A percentile compares a stretch with the other conserved stretches of the same genome.
Evolutionary conservation across 1,140 invertebrate genomes (phyloP).

Genomic region (Muscidifurax raptorellus): DNA sequence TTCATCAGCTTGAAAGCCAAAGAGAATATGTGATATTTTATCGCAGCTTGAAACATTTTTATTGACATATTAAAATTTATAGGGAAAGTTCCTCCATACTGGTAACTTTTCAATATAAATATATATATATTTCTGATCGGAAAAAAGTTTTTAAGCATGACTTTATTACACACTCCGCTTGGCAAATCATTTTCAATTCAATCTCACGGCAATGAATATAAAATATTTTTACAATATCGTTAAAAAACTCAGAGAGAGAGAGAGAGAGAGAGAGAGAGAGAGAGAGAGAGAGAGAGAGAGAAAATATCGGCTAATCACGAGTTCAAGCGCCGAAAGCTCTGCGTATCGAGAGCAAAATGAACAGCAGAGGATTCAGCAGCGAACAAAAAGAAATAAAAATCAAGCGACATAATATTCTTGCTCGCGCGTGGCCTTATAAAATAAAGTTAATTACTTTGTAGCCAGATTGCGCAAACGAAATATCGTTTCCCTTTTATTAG

Average conservation of each 20-base stretch:
- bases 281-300: too few relatives aligned
- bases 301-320: neutral
- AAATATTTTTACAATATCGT: neutral
- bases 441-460: constrained; percentile 10
- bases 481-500: constrained; percentile 3
- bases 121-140: neutral
- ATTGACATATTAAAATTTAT: neutral
- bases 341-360: neutral
- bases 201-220: neutral
- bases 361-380: neutral
- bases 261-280: too few relatives aligned
- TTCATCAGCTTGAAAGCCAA: neutral
- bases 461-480: constrained; percentile 21
- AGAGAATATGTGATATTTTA: constrained; percentile 1
- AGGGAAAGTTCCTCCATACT: neutral
- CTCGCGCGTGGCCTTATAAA: neutral
- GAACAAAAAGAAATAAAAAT: neutral
- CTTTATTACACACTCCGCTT: neutral
- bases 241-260: neutral
- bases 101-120: neutral
- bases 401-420: neutral
- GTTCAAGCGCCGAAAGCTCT: neutral
- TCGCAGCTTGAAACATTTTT: neutral
- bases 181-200: neutral
- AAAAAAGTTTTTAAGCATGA: neutral